A percentile compares a stretch with the other conserved stretches of the same genome.
Evolutionary conservation across 1,140 invertebrate species (phyloP).

Genomic region (Conus betulinus): DNA sequence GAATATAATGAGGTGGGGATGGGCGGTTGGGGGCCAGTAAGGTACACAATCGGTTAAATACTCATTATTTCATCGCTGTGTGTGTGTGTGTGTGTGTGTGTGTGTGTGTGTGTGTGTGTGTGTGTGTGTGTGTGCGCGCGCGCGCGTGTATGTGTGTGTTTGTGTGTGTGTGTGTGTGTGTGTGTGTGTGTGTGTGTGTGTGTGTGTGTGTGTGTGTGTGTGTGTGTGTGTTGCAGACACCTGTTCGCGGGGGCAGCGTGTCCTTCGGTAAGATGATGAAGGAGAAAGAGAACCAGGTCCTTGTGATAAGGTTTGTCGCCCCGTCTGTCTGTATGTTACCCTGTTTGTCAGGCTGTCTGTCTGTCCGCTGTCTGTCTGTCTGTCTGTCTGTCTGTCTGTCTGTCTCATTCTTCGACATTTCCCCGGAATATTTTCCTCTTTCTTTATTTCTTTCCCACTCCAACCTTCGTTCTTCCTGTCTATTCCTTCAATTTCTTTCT

Average conservation of each 20-base stretch:
- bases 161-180: no score
- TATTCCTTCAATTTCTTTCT: not conserved
- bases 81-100: conserved; percentile 3
- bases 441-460: not conserved
- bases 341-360: not conserved
- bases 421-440: not conserved
- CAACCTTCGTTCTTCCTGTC: not conserved
- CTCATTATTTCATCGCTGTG: no score
- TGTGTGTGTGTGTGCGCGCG: not conserved
- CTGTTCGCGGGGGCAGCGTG: conserved; percentile 93
- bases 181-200: no score
- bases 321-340: no score
- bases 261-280: conserved; percentile 86
- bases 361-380: not conserved
- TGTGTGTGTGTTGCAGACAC: conserved; percentile 80
- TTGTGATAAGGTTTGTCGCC: conserved; percentile 85
- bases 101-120: conserved; percentile 14
- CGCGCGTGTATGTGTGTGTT: no score
- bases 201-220: no score
- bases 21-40: no score
- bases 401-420: not conserved
- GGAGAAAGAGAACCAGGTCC: conserved; percentile 82
- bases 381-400: not conserved
- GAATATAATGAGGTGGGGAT: no score
- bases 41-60: no score